Evolutionary conservation across 1,140 invertebrate species (phyloP), one percentile per base, ranked within the genome.

Genomic region (Megathymus violae): DNA sequence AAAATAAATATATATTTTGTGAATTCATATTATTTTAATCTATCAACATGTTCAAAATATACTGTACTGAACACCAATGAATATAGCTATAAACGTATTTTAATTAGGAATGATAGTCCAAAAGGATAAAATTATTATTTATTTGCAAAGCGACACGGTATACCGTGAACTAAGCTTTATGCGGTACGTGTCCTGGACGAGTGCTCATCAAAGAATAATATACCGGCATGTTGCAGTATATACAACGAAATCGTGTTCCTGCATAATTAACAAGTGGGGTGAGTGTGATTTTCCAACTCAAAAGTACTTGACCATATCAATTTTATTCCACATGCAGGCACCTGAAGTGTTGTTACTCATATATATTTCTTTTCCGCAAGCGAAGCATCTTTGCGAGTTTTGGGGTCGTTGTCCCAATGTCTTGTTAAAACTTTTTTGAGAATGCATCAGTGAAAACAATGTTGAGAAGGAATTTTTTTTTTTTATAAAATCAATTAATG

Each of bases 391-490:
- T 38, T 43, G 10, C 25, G 50, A 25, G 34, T 25, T 9, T 19
- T 31, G 27, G 9, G 4, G 27, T 9, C 9, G 7, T 22, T 31
- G 27, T 31, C 4, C 4, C 7, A 1, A 7, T 31, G 4, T 31
- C 9, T 31, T 31, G 27, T 31, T 9, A 1, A 7, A 1, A 7
- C 4, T 9, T 31, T 9, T 31, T 31, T 31, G 7, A 31, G 27
- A 7, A 31, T 9, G 27, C 27, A 1, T 31, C 13, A 47, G 13
- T 59, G 56, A 70, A 75, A 69, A 66, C 64, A n/a, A n/a, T n/a
- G n/a, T n/a, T n/a, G n/a, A n/a, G n/a, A n/a, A n/a, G n/a, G n/a
- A n/a, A n/a, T n/a, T n/a, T n/a, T n/a, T n/a, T n/a, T n/a, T n/a
- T n/a, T n/a, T n/a, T n/a, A n/a, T n/a, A n/a, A n/a, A n/a, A n/a